Base-by-base conservation (phyloP, 2,113 vertebrate genomes). In the Lipotes vexillifer region DNA sequence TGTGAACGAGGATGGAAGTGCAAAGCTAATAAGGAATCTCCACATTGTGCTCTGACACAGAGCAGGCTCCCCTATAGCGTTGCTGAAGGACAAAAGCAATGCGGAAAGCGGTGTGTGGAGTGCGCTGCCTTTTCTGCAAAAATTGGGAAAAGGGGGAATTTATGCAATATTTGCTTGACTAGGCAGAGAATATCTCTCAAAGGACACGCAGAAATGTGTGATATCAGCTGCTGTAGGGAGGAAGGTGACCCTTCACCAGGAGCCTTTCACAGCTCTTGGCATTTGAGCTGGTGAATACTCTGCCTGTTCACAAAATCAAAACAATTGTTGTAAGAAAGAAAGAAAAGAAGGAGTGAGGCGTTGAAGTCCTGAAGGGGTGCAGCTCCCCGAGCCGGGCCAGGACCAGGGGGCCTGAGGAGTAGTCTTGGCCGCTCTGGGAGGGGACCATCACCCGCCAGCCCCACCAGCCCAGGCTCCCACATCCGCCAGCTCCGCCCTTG, bases 91-190 rank as follows among this genome's bases (percentile, higher is more conserved):
- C 41, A 65, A 74, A 27, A 18, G 68, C 46, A 2, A 6, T 2
- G 3, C 3, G 1, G 57, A 57, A 44, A 59, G 33, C 14, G 68
- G 46, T 6, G 7, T 21, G 2, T 6, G 14, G 5, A 12, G 0
- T 3, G 17, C 15, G 18, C 57, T 31, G 29, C 9, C 55, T 38
- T 46, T 74, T 59, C 52, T 75, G 85, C 38, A 85, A 33, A 68
- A 31, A 11, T 10, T 0, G 38, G 69, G 36, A n/a, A 41, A n/a
- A 27, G 46, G 36, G 55, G 31, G 36, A 69, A 38, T 44, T 8
- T 12, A 49, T 0, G 4, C 9, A 6, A 63, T 3, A 2, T 29
- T 57, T 71, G 33, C 38, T 44, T 5, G 10, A 18, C 52, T 13
- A 31, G 2, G 36, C 20, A 52, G 52, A 65, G 49, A 46, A 4